Evolutionary conservation across 2,888 invertebrate genomes (phyloP).

Genomic region (Mimumesa dahlbomi): DNA sequence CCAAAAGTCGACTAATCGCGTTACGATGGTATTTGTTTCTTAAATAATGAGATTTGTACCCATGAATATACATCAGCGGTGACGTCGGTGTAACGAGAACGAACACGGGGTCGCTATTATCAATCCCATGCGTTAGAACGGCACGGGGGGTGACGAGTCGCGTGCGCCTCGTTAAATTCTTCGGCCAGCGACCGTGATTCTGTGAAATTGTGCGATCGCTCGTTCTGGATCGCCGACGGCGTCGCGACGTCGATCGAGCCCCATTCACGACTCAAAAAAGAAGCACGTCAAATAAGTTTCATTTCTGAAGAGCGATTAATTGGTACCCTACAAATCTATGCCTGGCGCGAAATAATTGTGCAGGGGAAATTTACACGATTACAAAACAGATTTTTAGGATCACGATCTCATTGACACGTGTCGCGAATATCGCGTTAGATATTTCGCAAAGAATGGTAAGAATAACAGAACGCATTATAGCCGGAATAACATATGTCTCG

Average conservation of each 20-base stretch:
- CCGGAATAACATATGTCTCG: constrained; percentile 62
- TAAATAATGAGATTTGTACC: too few relatives aligned
- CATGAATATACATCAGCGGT: constrained; percentile 13
- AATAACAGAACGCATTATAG: constrained; percentile 24
- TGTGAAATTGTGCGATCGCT: constrained; percentile 76
- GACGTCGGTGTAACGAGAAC: constrained; percentile 51
- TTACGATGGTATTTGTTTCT: background rate
- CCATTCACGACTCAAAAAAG: too few relatives aligned
- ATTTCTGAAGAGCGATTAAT: too few relatives aligned
- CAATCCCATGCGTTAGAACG: constrained; percentile 48
- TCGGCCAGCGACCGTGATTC: constrained; percentile 70
- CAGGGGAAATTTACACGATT: too few relatives aligned
- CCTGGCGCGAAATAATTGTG: too few relatives aligned
- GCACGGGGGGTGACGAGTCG: constrained; percentile 57
- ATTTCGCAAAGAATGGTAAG: too few relatives aligned
- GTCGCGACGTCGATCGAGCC: too few relatives aligned
- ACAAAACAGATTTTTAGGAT: constrained; percentile 12
- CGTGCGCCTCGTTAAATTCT: constrained; percentile 79
- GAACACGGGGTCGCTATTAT: constrained; percentile 47
- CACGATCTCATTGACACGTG: constrained; percentile 26
- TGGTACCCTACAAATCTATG: too few relatives aligned
- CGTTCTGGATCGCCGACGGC: constrained; percentile 58
- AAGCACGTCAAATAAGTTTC: too few relatives aligned
- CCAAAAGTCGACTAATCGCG: background rate
- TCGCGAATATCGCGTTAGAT: too few relatives aligned